Evolutionary conservation across 2,113 vertebrate species (phyloP), one percentile per base, ranked within the genome.

Genomic region (Ceratotherium simum): DNA sequence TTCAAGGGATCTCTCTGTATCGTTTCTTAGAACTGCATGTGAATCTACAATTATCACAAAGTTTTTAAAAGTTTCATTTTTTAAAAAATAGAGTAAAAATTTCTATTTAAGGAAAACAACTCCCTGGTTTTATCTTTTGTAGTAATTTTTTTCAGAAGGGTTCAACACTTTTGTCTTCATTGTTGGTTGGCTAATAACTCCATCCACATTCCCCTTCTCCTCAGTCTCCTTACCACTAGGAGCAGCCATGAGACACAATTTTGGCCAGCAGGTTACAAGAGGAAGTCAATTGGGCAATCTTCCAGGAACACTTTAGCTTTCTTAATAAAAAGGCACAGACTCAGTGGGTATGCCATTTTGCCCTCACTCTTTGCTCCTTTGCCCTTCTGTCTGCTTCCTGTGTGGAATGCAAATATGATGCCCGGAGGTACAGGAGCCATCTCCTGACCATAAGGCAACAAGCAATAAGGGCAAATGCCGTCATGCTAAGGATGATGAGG

Each of bases 61-160:
- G 12, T 8, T 93, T 87, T 76, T 27, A 36, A 65, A 79, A 46
- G 39, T 91, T 62, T 82, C 25, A 14, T 70, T 86, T 79, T 39
- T 56, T 51, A 3, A 39, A 39, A 60, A 76, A 31, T 13, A 46
- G 33, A 46, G 33, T 51, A 65, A 83, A n/a, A 29, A 51, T 90
- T 83, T 76, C 48, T 23, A n/a, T 83, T 93, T 86, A 27, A 90
- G 82, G 27, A 86, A 93, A 76, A 62, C 11, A 94, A 78, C 25
- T 56, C n/a, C 14, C 23, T 81, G 73, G 2, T 75, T 93, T 90
- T 93, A 33, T 82, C 17, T 76, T 46, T 62, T 64, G 12, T 56
- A 31, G 33, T 69, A 60, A 17, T 46, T 72, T 54, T 76, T 70
- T 88, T 58, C 69, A 56, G 11, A 91, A 83, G 3, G 33, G 46